phyloP scores from a whole-genome alignment of 1,140 invertebrate genomes.

The Maconellicoccus hirsutus region DNA sequence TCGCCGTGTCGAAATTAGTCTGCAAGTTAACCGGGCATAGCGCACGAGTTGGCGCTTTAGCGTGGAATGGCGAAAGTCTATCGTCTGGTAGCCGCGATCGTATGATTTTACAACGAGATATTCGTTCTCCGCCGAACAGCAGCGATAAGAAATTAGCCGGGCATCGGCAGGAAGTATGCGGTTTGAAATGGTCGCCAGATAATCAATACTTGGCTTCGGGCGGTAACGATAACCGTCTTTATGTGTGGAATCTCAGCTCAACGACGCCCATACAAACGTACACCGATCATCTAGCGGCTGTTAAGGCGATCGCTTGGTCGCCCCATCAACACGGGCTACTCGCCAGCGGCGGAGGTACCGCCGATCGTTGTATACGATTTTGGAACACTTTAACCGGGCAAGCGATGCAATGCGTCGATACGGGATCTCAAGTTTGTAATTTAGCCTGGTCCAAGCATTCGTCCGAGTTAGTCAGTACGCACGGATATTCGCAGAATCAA shows the following conservation, averaged over 20 bases:
- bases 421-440: constrained; percentile 88
- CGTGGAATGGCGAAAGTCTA: constrained; percentile 96
- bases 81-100: constrained; percentile 93
- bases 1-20: constrained; percentile 82
- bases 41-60: constrained; percentile 83
- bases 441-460: constrained; percentile 99
- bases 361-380: constrained; percentile 94
- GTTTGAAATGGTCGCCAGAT: constrained; percentile 98
- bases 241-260: constrained; percentile 93
- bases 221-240: constrained; percentile 96
- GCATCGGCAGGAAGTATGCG: constrained; percentile 94
- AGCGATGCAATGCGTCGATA: constrained; percentile 97
- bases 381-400: constrained; percentile 99
- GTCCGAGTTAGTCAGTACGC: constrained; percentile 90
- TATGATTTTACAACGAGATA: constrained; percentile 88
- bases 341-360: constrained; percentile 95
- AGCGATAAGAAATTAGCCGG: constrained; percentile 69
- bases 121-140: constrained; percentile 64
- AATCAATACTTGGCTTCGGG: constrained; percentile 96
- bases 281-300: constrained; percentile 93
- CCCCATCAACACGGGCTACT: constrained; percentile 97
- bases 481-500: constrained; percentile 99
- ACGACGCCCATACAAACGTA: constrained; percentile 87
- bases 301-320: constrained; percentile 99
- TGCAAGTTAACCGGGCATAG: constrained; percentile 86